A percentile compares a stretch with the other conserved stretches of the same genome.
Conservation (phyloP, 1,140 invertebrate species). For the Drosophila pseudoananassae region DNA sequence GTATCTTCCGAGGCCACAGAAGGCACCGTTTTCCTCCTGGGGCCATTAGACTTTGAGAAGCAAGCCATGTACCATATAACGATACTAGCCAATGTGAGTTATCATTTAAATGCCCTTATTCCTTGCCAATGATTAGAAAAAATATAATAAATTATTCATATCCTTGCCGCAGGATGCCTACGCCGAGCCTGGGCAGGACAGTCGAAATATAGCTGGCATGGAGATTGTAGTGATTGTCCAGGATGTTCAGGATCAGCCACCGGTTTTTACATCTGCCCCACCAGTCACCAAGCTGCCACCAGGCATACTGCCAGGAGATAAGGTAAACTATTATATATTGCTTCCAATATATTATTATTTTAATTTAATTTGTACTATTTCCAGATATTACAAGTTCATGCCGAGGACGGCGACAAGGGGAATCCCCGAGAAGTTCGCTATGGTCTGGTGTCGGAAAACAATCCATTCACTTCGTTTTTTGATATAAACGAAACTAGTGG, state of each 20-base stretch:
- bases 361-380: constrained; percentile 28
- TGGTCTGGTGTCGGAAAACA: constrained; percentile 91
- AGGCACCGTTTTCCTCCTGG: constrained; percentile 90
- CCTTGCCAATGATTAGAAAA: not conserved
- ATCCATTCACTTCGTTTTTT: constrained; percentile 93
- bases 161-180: constrained; percentile 90
- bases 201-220: constrained; percentile 92
- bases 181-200: constrained; percentile 91
- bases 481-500: constrained; percentile 92
- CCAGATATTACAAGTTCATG: constrained; percentile 90
- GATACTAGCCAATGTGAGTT: constrained; percentile 92
- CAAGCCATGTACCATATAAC: constrained; percentile 93
- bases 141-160: not conserved
- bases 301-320: constrained; percentile 87
- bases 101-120: too few species aligned
- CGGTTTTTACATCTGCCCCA: constrained; percentile 92
- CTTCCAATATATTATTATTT: not conserved
- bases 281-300: constrained; percentile 90
- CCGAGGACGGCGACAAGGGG: constrained; percentile 95
- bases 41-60: constrained; percentile 92
- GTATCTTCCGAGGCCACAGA: constrained; percentile 89
- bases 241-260: constrained; percentile 94
- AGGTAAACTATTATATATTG: constrained; percentile 76
- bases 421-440: constrained; percentile 92
- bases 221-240: constrained; percentile 92